Percentiles rank a stretch among this genome's conserved stretches.
These are phyloP conservation scores for Aptenodytes patagonicus DNA, from an alignment of 2,113 vertebrate species.

Conservation along the genomic window DNA sequence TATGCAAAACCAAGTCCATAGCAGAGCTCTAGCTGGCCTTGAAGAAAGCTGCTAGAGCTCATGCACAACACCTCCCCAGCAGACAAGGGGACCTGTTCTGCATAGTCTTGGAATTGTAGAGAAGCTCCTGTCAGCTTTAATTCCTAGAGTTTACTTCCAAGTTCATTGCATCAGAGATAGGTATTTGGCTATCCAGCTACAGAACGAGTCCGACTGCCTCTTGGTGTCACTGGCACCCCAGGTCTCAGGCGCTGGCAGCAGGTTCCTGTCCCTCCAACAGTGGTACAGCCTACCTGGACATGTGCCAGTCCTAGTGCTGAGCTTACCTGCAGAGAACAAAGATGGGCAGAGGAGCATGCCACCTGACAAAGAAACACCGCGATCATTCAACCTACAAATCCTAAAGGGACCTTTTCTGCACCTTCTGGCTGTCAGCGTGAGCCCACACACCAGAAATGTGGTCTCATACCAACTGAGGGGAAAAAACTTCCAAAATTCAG, in stretches of 20 bases:
- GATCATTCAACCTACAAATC: background rate
- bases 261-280: background rate
- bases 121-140: background rate
- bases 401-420: background rate
- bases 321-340: background rate
- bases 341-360: background rate
- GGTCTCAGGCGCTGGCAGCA: background rate
- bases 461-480: accelerated
- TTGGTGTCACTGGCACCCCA: background rate
- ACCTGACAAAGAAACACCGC: background rate
- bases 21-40: background rate
- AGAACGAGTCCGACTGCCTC: background rate
- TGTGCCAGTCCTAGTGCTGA: background rate
- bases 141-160: background rate
- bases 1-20: accelerated
- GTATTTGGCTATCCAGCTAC: background rate
- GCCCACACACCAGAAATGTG: accelerated
- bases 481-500: no score
- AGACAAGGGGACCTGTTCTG: background rate
- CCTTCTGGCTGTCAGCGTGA: background rate
- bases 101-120: accelerated
- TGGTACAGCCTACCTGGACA: accelerated
- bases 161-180: background rate
- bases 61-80: accelerated
- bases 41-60: background rate